Conservation (phyloP, 2,113 vertebrate genomes). For the Mesitornis unicolor region DNA sequence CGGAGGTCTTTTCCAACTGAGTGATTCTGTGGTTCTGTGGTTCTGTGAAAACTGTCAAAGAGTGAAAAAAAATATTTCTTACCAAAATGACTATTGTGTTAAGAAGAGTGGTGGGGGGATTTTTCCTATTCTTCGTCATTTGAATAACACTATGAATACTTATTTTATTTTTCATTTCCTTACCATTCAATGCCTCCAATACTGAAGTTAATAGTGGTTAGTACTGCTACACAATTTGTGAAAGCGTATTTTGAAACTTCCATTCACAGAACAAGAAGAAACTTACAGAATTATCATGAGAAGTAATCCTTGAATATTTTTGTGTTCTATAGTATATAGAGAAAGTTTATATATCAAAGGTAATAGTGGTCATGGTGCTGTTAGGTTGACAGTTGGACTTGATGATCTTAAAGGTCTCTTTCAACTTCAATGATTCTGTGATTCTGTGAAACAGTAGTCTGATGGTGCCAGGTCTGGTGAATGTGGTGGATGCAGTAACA, state of each 20-base stretch:
- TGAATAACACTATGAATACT: fast-evolving
- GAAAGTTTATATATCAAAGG: background rate
- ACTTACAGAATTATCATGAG: background rate
- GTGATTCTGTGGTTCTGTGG: too few species aligned
- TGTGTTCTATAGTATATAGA: background rate
- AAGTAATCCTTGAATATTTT: background rate
- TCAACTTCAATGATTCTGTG: too few species aligned
- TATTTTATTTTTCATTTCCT: background rate
- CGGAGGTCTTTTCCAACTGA: too few species aligned
- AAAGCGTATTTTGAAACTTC: background rate
- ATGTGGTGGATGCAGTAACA: too few species aligned
- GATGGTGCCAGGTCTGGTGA: too few species aligned
- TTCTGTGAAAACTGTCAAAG: too few species aligned
- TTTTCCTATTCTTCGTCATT: background rate
- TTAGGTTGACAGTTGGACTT: too few species aligned
- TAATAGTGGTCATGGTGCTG: too few species aligned
- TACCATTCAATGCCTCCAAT: background rate
- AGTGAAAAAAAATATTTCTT: background rate
- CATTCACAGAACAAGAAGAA: background rate
- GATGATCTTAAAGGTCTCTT: too few species aligned
- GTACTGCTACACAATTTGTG: background rate
- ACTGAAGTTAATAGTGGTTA: background rate
- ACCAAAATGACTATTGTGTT: background rate
- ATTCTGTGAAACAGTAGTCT: too few species aligned
- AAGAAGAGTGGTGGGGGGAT: background rate